Percentiles rank a stretch among this genome's conserved stretches.
Conservation (phyloP, 2,113 vertebrate genomes). For the Ochotona princeps region DNA sequence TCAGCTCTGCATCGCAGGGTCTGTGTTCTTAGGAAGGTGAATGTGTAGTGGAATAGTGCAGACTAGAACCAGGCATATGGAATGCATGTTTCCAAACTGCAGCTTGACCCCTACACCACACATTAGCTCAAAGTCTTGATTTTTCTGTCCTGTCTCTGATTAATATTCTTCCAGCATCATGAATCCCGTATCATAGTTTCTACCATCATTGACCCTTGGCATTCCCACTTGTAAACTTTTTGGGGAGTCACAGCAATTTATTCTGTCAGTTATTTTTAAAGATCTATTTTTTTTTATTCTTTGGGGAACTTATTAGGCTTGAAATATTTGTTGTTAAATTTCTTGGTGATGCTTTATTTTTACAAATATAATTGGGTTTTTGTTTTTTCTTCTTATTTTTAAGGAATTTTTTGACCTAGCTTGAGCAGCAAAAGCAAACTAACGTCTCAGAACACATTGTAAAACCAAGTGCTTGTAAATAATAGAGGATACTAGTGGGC, state of each 20-base stretch:
- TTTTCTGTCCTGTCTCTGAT: not conserved
- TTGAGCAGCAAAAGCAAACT: conserved; percentile 21
- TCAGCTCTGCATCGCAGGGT: no score
- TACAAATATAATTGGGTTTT: not conserved
- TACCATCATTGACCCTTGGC: not conserved
- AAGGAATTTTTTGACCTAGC: conserved; percentile 46
- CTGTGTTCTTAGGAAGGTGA: no score
- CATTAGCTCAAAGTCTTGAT: no score
- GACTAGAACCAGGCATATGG: no score
- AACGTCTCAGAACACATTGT: conserved; percentile 33
- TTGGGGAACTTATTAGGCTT: not conserved
- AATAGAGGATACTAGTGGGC: conserved; percentile 28
- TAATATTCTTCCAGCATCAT: not conserved
- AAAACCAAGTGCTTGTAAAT: conserved; percentile 58
- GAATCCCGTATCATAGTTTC: not conserved
- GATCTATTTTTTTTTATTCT: conserved; percentile 21
- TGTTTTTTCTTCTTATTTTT: not conserved
- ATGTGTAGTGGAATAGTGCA: no score
- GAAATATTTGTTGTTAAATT: conserved; percentile 11
- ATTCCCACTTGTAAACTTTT: not conserved
- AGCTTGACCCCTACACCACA: no score
- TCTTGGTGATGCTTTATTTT: not conserved
- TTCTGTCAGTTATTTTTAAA: not conserved
- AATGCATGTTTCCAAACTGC: no score
- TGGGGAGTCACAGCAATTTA: not conserved